A percentile compares a stretch with the other conserved stretches of the same genome.
phyloP scores from a whole-genome alignment of 2,113 vertebrate genomes.

The Neotragus pygmaeus region DNA sequence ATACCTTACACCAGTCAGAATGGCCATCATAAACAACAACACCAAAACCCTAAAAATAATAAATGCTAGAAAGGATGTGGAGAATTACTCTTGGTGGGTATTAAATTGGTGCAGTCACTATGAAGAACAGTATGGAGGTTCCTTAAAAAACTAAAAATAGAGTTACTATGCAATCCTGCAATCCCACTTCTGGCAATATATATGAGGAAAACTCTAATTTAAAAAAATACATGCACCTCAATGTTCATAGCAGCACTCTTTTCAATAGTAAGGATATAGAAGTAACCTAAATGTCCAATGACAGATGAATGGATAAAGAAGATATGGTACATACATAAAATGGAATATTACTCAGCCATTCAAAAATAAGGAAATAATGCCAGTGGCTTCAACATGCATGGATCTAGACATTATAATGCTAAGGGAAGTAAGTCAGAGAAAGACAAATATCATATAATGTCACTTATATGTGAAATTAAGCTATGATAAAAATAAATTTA shows the following conservation, averaged over 20 bases:
- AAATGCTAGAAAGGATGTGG: neutral
- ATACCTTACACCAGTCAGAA: neutral
- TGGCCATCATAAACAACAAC: neutral
- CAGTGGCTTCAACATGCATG: neutral
- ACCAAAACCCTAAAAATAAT: neutral
- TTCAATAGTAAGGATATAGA: neutral
- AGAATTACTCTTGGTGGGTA: neutral
- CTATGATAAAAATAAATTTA: neutral
- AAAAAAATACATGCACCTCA: neutral
- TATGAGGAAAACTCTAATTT: neutral
- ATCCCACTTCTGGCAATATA: neutral
- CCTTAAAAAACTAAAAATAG: neutral
- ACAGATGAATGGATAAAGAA: neutral
- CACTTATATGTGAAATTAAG: neutral
- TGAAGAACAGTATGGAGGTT: neutral
- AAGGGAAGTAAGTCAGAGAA: neutral
- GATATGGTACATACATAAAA: neutral
- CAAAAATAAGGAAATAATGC: neutral
- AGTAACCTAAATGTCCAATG: neutral
- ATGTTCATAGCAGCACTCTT: neutral
- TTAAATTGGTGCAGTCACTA: neutral
- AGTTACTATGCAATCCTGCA: neutral
- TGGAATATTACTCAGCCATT: neutral
- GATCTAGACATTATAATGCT: neutral
- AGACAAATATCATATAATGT: neutral